These are phyloP conservation scores for Murina feae DNA, from an alignment of 2,113 vertebrate genomes.

Conservation along the genomic window DNA sequence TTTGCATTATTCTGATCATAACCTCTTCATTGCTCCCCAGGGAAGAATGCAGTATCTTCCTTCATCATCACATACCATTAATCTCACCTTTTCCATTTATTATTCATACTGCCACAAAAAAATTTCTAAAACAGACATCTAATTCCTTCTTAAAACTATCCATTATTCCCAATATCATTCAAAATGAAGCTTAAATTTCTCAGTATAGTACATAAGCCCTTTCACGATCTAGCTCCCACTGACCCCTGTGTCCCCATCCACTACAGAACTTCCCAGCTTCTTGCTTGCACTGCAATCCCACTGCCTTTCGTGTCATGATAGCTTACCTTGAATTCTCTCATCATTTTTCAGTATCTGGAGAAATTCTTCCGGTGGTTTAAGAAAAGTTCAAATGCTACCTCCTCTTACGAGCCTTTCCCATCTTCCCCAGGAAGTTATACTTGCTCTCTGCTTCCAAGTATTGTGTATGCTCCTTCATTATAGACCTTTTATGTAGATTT, in stretches of 20 bases:
- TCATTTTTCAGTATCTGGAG: not conserved
- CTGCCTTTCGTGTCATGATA: not conserved
- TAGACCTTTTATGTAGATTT: not conserved
- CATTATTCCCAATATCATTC: not conserved
- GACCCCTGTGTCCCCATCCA: no score
- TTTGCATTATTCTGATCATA: not conserved
- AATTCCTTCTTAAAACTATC: not conserved
- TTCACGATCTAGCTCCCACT: not conserved
- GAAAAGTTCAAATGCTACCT: not conserved
- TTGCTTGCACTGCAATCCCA: not conserved
- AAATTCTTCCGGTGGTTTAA: not conserved
- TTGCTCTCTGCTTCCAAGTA: not conserved
- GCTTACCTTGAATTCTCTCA: not conserved
- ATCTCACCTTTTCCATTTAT: not conserved
- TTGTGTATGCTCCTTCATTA: not conserved
- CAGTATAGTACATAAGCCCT: not conserved
- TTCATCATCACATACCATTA: not conserved
- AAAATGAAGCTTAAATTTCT: not conserved
- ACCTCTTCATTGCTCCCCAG: not conserved
- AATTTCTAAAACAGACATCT: not conserved
- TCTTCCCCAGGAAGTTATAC: not conserved
- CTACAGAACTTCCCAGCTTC: not conserved
- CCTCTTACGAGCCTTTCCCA: not conserved
- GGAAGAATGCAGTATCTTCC: not conserved
- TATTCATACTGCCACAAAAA: not conserved